Evolutionary conservation across 2,888 invertebrate species (phyloP).

Genomic region (Agapostemon virescens): DNA sequence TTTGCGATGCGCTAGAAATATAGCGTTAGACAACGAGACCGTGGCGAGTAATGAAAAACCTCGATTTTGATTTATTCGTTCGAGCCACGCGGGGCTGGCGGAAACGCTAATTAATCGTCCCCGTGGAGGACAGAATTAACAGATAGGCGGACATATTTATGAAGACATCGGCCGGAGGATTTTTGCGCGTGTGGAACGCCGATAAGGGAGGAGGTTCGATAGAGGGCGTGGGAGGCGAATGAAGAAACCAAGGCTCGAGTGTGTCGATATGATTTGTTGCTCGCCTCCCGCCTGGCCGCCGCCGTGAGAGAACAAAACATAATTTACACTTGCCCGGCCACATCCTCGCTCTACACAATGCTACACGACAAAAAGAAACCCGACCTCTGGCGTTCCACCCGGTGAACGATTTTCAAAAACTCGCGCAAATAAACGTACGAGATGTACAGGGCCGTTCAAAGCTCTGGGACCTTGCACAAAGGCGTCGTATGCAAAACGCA

Average conservation of each 20-base stretch:
- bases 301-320: constrained; percentile 47
- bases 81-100: not conserved
- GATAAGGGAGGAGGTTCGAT: constrained; percentile 51
- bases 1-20: no score
- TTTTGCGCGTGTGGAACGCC: constrained; percentile 7
- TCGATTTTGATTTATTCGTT: constrained; percentile 16
- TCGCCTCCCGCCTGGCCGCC: constrained; percentile 36
- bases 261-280: constrained; percentile 66
- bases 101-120: constrained; percentile 46
- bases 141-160: constrained; percentile 44
- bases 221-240: constrained; percentile 54
- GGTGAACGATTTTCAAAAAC: constrained; percentile 1
- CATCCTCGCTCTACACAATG: not conserved
- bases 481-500: no score
- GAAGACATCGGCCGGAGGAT: constrained; percentile 51
- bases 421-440: not conserved
- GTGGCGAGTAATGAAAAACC: not conserved
- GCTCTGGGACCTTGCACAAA: not conserved
- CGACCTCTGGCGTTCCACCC: not conserved
- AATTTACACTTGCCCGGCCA: constrained; percentile 43
- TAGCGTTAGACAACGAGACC: not conserved
- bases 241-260: constrained; percentile 52
- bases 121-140: constrained; percentile 37
- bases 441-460: not conserved
- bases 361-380: not conserved